These are phyloP conservation scores for Phylloscopus collybita DNA, from an alignment of 2,797 vertebrate genomes.

Conservation along the genomic window DNA sequence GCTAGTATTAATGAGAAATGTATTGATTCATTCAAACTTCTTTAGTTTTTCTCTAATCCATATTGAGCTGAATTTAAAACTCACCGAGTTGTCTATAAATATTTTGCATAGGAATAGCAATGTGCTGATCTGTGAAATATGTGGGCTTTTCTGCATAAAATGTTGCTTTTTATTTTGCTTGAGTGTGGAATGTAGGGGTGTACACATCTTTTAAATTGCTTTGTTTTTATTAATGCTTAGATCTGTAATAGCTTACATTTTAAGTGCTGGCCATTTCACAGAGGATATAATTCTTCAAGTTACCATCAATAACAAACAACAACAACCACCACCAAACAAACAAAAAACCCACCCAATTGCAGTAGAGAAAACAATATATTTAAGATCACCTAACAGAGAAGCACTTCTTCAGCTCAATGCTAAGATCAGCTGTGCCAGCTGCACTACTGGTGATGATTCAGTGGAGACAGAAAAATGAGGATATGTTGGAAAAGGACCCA, in stretches of 20 bases:
- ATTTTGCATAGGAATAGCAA: conserved; percentile 9
- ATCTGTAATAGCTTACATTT: not conserved
- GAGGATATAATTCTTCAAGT: not conserved
- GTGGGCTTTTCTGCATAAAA: not conserved
- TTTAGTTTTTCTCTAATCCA: not conserved
- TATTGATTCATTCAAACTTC: conserved; percentile 24
- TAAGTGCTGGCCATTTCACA: not conserved
- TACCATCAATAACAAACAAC: not conserved
- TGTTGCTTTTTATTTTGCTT: not conserved
- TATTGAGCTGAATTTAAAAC: conserved; percentile 41
- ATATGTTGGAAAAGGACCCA: not conserved
- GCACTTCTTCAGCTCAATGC: not conserved
- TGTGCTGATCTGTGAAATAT: not conserved
- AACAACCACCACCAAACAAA: not conserved
- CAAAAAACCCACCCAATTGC: not conserved
- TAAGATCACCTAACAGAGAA: not conserved
- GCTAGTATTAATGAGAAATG: conserved; percentile 17
- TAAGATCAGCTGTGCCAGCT: not conserved
- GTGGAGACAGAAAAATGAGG: not conserved
- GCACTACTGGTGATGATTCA: not conserved
- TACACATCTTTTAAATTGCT: not conserved
- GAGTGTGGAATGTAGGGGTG: not conserved
- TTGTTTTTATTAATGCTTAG: not conserved
- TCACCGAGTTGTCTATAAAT: conserved; percentile 1
- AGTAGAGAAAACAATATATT: not conserved